Base-by-base conservation (phyloP, 2,888 invertebrate genomes). In the Drepana falcataria region DNA sequence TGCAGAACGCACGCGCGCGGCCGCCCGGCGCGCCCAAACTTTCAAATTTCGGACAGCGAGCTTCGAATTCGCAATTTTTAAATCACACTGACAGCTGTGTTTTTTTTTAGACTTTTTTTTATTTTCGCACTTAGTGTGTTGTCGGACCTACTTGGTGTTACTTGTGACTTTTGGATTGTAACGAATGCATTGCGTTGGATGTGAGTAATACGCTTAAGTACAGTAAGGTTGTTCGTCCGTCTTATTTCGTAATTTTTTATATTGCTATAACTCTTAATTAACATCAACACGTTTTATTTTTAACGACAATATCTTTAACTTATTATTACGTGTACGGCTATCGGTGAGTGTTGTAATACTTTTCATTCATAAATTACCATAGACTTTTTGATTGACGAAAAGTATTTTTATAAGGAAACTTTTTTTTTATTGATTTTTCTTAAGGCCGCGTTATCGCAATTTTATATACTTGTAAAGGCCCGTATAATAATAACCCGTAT, bases 1-100 rank as follows among this genome's bases (percentile, higher is more conserved):
- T 77, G 84, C 75, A 80, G 81, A 81, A 79, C 84, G 87, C 84
- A 81, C 79, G 87, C 87, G 90, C 87, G 80, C 87, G 87, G 85
- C 82, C 86, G 83, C 75, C 63, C 73, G 75, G 73, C 83, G 85
- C 86, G 84, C 81, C 83, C 69, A 86, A 87, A 80, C 75, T 85
- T 87, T 83, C 77, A 78, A 83, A 83, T 83, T 85, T 75, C 78
- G 81, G 79, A 81, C 66, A 70, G 68, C 66, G 65, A 66, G 74
- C 79, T 78, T 75, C 71, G 65, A 67, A 64, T 61, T 69, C 65
- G 74, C 69, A 70, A 68, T 65, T 59, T 56, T 63, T 58, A 61
- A 58, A 63, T 63, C 60, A 51, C 52, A 53, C 57, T 53, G 54
- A 44, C 49, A 54, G 54, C 51, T 67, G 64, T 63, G 58, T 68